Conservation (phyloP, 2,888 invertebrate genomes). For the Gymnoscelis rufifasciata region DNA sequence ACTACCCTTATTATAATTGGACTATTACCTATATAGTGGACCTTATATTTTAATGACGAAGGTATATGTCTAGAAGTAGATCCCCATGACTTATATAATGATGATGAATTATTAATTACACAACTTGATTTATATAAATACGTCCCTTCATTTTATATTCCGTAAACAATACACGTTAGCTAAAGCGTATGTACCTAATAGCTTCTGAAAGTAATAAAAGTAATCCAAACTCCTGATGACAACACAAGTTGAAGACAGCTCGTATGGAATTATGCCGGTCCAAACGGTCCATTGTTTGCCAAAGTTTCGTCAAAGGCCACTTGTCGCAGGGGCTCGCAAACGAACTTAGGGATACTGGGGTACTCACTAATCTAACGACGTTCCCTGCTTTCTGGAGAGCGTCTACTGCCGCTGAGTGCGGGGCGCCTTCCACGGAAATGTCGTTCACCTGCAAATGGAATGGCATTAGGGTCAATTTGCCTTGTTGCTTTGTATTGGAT, state of each 20-base stretch:
- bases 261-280: neutral
- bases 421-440: conserved; percentile 93
- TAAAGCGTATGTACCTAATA: too few species aligned
- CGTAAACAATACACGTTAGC: neutral
- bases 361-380: conserved; percentile 92
- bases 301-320: conserved; percentile 2
- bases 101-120: too few species aligned
- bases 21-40: too few species aligned
- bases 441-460: conserved; percentile 87
- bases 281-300: neutral
- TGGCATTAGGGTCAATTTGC: too few species aligned
- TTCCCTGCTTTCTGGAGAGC: conserved; percentile 97
- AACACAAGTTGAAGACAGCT: neutral
- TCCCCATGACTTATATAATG: too few species aligned
- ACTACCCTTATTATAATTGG: too few species aligned
- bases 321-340: conserved; percentile 6
- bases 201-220: too few species aligned
- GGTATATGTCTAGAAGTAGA: too few species aligned
- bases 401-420: conserved; percentile 96
- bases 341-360: neutral
- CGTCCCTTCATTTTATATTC: too few species aligned
- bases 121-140: too few species aligned
- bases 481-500: too few species aligned
- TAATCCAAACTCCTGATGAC: neutral
- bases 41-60: too few species aligned